Conservation (phyloP, 2,888 invertebrate species). For the Ormyrus labotus region DNA sequence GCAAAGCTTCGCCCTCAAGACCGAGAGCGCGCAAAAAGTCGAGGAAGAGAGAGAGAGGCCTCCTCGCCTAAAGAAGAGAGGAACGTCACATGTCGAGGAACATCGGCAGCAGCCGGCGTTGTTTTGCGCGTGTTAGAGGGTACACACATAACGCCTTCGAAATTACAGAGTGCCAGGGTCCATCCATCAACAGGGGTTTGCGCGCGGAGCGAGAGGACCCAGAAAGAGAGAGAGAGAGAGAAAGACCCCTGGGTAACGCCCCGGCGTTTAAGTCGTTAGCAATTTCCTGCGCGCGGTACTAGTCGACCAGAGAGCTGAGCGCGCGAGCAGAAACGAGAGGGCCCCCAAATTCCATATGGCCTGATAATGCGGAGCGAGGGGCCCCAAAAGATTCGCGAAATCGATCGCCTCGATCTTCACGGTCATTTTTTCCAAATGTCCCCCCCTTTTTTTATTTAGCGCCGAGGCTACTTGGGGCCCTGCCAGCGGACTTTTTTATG, state of each 20-base stretch:
- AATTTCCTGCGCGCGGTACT: slow-evolving; percentile 75
- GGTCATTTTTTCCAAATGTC: slow-evolving; percentile 60
- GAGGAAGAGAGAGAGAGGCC: slow-evolving; percentile 2
- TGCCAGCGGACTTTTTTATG: background rate
- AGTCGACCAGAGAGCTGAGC: slow-evolving; percentile 61
- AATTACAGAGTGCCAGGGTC: slow-evolving; percentile 73
- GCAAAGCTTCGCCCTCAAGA: background rate
- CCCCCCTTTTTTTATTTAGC: slow-evolving; percentile 28
- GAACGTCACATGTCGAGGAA: slow-evolving; percentile 60
- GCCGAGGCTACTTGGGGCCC: background rate
- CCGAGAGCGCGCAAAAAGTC: background rate
- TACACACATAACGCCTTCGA: slow-evolving; percentile 73
- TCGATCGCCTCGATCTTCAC: slow-evolving; percentile 63
- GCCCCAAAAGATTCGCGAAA: slow-evolving; percentile 60
- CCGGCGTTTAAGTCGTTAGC: slow-evolving; percentile 75
- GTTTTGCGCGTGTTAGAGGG: slow-evolving; percentile 67
- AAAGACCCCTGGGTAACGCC: slow-evolving; percentile 69
- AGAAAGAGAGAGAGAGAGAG: slow-evolving; percentile 57
- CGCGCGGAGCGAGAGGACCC: slow-evolving; percentile 40
- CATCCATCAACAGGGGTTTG: slow-evolving; percentile 71
- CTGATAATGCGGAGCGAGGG: slow-evolving; percentile 66
- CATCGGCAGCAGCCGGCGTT: slow-evolving; percentile 57
- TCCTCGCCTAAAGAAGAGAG: slow-evolving; percentile 40
- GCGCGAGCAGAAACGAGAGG: slow-evolving; percentile 51
- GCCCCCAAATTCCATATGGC: slow-evolving; percentile 74